Evolutionary conservation across 2,113 vertebrate genomes (phyloP).

Genomic region (Xiphophorus maculatus): DNA sequence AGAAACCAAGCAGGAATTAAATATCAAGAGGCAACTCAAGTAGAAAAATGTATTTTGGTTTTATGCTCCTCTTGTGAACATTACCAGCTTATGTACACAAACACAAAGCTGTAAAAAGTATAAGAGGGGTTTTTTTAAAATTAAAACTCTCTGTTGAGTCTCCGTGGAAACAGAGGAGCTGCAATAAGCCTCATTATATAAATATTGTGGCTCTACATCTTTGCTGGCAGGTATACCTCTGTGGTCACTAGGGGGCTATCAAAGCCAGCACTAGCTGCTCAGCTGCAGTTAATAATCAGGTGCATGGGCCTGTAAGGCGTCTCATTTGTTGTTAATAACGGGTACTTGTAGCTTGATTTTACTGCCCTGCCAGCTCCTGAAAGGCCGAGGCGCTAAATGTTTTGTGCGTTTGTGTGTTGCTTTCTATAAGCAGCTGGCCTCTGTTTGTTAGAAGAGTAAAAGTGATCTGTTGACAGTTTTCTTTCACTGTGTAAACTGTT

Average conservation of each 20-base stretch:
- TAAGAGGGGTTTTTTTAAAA: neutral
- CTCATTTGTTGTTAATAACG: constrained; percentile 47
- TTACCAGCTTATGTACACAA: neutral
- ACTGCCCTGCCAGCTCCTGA: constrained; percentile 15
- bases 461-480: constrained; percentile 1
- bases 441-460: neutral
- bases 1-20: constrained; percentile 39
- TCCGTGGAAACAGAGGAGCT: constrained; percentile 18
- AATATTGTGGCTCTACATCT: constrained; percentile 36
- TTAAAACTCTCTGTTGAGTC: constrained; percentile 27
- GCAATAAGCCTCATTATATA: constrained; percentile 44
- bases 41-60: constrained; percentile 45
- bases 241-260: constrained; percentile 72
- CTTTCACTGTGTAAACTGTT: neutral
- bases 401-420: neutral
- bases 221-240: constrained; percentile 47
- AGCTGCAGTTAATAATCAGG: constrained; percentile 49
- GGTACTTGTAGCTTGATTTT: constrained; percentile 31
- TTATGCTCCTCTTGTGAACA: constrained; percentile 28
- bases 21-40: constrained; percentile 48
- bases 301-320: constrained; percentile 31
- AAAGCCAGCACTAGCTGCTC: constrained; percentile 33
- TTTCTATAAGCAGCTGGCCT: constrained; percentile 10
- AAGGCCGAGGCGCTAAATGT: constrained; percentile 28
- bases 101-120: constrained; percentile 26